Evolutionary conservation across 2,113 vertebrate species (phyloP).

Genomic region (Zeus faber): DNA sequence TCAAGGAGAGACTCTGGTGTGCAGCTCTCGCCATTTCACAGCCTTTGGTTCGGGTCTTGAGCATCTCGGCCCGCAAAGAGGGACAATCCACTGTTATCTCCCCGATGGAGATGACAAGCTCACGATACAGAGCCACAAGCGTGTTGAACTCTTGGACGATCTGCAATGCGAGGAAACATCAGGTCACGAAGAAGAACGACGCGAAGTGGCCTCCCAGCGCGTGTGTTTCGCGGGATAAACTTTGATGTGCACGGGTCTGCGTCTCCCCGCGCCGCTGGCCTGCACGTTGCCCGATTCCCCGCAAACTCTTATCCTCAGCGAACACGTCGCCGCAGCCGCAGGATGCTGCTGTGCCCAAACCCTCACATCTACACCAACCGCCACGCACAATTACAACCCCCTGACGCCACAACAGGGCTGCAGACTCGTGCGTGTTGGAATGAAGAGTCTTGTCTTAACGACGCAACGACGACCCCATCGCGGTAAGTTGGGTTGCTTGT

Average conservation of each 20-base stretch:
- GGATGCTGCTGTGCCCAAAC: too few species aligned
- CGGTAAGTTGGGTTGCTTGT: background rate
- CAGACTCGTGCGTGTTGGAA: background rate
- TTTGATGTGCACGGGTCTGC: too few species aligned
- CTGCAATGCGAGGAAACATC: constrained; percentile 74
- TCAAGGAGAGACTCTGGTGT: constrained; percentile 91
- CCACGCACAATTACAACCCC: too few species aligned
- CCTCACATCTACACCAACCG: background rate
- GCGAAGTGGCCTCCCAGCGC: background rate
- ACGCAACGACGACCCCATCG: background rate
- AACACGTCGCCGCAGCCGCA: too few species aligned
- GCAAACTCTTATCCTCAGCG: too few species aligned
- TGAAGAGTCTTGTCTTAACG: background rate
- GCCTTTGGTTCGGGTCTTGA: constrained; percentile 89
- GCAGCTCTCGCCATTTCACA: constrained; percentile 92
- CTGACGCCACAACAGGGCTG: background rate
- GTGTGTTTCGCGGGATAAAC: background rate
- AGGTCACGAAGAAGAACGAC: background rate
- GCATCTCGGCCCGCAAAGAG: constrained; percentile 86
- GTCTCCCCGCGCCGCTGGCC: too few species aligned
- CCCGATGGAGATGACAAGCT: constrained; percentile 96
- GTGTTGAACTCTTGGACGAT: constrained; percentile 98
- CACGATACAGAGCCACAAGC: constrained; percentile 94
- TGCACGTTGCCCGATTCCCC: too few species aligned
- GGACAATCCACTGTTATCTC: constrained; percentile 88